A percentile compares a stretch with the other conserved stretches of the same genome.
These are phyloP conservation scores for Etheostoma perlongum DNA, from an alignment of 2,797 vertebrate species.

Conservation along the genomic window DNA sequence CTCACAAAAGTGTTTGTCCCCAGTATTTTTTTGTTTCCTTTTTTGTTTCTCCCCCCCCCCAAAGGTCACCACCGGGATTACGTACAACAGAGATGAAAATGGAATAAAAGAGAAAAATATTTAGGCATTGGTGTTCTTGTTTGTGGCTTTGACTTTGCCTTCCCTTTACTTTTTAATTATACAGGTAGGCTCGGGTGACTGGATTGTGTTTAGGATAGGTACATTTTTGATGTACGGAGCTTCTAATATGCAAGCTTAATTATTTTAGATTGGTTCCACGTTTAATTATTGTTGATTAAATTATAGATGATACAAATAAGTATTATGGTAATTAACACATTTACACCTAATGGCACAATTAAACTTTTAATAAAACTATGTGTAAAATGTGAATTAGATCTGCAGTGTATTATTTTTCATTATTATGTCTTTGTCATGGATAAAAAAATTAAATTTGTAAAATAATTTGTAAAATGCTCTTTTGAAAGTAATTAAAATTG, in stretches of 20 bases:
- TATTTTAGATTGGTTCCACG: constrained; percentile 18
- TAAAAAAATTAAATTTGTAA: not conserved
- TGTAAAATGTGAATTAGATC: constrained; percentile 35
- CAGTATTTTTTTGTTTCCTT: no score
- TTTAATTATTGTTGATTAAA: constrained; percentile 49
- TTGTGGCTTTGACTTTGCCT: not conserved
- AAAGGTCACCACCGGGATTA: no score
- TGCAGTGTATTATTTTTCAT: constrained; percentile 3
- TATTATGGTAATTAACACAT: constrained; percentile 34
- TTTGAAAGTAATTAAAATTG: not conserved
- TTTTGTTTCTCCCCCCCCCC: no score
- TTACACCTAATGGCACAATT: constrained; percentile 35
- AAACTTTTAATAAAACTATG: constrained; percentile 43
- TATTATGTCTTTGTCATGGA: constrained; percentile 11
- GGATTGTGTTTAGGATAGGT: not conserved
- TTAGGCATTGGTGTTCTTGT: not conserved
- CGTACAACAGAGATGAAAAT: no score
- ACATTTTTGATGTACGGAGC: not conserved
- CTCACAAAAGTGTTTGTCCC: no score
- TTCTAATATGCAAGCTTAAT: constrained; percentile 1
- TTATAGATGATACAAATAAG: constrained; percentile 47
- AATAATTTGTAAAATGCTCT: not conserved
- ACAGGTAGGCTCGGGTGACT: not conserved
- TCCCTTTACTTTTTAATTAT: not conserved
- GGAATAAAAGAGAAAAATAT: not conserved